Conservation (phyloP, 2,888 invertebrate species). For the Trachelus troglodyta region DNA sequence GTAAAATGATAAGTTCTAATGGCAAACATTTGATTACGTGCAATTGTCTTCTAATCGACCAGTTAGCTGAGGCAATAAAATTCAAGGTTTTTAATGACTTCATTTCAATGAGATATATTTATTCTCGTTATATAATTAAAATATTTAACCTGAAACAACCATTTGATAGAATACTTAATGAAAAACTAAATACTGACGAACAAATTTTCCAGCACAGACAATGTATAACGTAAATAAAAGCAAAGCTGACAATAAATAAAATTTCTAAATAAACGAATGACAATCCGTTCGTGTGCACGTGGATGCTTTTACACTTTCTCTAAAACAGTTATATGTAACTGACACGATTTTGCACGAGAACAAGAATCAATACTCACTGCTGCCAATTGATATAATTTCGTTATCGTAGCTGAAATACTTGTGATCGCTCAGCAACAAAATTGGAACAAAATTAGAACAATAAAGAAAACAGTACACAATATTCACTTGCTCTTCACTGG, state of each 20-base stretch:
- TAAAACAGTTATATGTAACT: neutral
- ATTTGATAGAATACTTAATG: no score
- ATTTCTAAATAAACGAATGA: neutral
- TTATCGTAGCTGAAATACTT: neutral
- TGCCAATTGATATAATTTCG: neutral
- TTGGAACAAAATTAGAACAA: neutral
- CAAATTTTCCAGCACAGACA: neutral
- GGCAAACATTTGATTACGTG: no score
- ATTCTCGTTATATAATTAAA: no score
- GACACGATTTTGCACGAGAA: neutral
- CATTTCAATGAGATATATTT: no score
- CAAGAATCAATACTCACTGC: neutral
- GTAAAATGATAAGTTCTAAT: no score
- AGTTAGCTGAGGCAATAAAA: no score
- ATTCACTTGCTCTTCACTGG: neutral
- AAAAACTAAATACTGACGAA: no score
- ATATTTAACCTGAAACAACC: no score
- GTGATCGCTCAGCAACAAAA: neutral
- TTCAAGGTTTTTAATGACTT: no score
- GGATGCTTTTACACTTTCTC: neutral
- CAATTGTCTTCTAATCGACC: no score
- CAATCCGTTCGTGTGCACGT: neutral
- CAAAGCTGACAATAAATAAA: neutral
- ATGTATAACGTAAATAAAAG: neutral
- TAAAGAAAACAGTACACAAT: neutral